These are phyloP conservation scores for Agapostemon virescens DNA, from an alignment of 2,888 invertebrate genomes.

Conservation along the genomic window DNA sequence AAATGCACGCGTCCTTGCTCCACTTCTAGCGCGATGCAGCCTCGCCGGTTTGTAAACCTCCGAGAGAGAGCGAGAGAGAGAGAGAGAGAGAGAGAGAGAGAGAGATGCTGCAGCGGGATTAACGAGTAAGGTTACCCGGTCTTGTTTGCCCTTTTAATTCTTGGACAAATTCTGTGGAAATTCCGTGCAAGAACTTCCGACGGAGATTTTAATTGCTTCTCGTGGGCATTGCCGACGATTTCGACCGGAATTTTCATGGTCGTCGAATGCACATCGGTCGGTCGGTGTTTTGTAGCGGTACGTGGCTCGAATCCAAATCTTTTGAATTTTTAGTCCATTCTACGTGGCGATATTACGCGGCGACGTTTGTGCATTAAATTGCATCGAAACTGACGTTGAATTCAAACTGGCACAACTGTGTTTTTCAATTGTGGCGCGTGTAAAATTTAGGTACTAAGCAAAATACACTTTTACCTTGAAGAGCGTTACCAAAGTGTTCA, in stretches of 20 bases:
- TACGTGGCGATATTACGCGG: background rate
- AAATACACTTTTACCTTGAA: too few species aligned
- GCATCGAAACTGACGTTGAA: background rate
- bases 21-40: constrained; percentile 38
- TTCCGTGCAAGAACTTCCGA: background rate
- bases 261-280: background rate
- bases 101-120: constrained; percentile 25
- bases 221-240: background rate
- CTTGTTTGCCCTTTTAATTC: constrained; percentile 27
- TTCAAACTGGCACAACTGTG: too few species aligned
- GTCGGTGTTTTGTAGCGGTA: background rate
- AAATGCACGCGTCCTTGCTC: constrained; percentile 44
- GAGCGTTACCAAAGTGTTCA: too few species aligned
- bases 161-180: background rate
- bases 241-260: background rate
- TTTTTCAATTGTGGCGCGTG: too few species aligned
- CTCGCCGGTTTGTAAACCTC: constrained; percentile 35
- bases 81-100: background rate
- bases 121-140: constrained; percentile 36
- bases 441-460: too few species aligned
- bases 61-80: constrained; percentile 2
- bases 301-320: background rate
- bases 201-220: constrained; percentile 25
- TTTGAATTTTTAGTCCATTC: background rate
- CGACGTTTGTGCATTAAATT: background rate